Percentiles rank a stretch among this genome's conserved stretches.
Evolutionary conservation across 2,113 vertebrate genomes (phyloP).

Genomic region (Arizona elegans): DNA sequence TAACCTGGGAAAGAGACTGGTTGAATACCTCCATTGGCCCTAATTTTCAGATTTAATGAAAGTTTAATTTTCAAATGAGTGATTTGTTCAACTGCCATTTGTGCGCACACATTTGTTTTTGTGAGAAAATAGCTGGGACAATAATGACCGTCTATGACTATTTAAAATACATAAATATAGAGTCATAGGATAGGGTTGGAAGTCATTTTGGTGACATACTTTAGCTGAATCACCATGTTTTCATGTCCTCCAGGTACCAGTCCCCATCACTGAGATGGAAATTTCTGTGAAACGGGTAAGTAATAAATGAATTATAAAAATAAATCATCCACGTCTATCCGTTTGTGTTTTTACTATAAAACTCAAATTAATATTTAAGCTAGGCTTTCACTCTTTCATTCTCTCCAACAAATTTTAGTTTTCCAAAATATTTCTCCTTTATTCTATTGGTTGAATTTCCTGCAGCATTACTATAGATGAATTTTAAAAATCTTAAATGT

Average conservation of each 20-base stretch:
- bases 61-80: background rate
- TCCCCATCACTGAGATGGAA: slow-evolving; percentile 87
- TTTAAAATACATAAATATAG: background rate
- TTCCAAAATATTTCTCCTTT: background rate
- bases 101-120: background rate
- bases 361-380: background rate
- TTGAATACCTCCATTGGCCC: background rate
- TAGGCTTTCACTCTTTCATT: background rate
- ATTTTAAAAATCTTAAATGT: background rate
- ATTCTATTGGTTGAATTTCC: background rate
- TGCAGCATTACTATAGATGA: background rate
- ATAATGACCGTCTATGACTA: background rate
- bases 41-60: background rate
- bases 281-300: slow-evolving; percentile 93
- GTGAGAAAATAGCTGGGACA: background rate
- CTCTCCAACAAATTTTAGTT: background rate
- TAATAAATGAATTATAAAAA: background rate
- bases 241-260: slow-evolving; percentile 71
- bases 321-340: background rate
- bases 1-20: background rate
- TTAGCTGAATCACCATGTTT: background rate
- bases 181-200: background rate
- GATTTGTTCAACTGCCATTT: background rate
- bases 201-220: background rate
- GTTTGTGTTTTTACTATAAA: background rate